Conservation (phyloP, 2,888 invertebrate species). For the Limnephilus rhombicus region DNA sequence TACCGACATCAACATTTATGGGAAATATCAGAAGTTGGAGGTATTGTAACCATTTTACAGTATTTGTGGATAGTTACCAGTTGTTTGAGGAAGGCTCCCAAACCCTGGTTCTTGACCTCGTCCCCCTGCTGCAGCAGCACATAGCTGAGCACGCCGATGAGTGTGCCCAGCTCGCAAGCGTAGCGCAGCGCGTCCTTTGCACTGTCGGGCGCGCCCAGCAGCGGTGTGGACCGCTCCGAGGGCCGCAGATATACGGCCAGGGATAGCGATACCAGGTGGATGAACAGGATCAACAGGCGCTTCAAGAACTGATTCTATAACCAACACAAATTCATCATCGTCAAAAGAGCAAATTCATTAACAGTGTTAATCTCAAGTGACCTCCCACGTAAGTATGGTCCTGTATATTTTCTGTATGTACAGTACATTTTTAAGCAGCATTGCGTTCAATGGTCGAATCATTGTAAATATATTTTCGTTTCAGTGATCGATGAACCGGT, state of each 20-base stretch:
- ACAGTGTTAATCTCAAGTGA: no score
- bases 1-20: no score
- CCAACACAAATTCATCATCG: no score
- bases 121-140: constrained; percentile 95
- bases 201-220: constrained; percentile 78
- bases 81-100: constrained; percentile 93
- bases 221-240: constrained; percentile 77
- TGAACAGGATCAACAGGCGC: constrained; percentile 90
- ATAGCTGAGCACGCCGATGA: constrained; percentile 91
- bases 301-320: constrained; percentile 94
- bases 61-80: constrained; percentile 79
- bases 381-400: no score
- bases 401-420: no score
- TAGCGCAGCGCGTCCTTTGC: constrained; percentile 79
- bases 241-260: constrained; percentile 95
- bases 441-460: no score
- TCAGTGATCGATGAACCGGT: no score
- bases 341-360: no score
- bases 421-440: no score
- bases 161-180: constrained; percentile 90
- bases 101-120: constrained; percentile 96
- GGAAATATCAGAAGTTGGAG: no score
- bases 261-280: constrained; percentile 93
- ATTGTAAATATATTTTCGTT: no score
- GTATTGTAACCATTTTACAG: neutral